These are phyloP conservation scores for Liparis tanakae DNA, from an alignment of 2,797 vertebrate species.

Conservation along the genomic window DNA sequence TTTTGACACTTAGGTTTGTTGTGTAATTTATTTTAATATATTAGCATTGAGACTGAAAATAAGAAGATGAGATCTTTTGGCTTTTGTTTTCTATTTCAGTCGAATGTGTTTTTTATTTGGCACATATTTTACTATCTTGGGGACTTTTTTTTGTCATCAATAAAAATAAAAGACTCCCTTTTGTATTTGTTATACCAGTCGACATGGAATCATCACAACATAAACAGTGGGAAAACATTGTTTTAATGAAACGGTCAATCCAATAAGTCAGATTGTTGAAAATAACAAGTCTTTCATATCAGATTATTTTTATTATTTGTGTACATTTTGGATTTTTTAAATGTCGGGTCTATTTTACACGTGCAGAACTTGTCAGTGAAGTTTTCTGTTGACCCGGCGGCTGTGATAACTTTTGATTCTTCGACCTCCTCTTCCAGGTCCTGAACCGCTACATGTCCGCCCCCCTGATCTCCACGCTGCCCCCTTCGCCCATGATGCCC, in stretches of 20 bases:
- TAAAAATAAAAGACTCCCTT: background rate
- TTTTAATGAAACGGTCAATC: background rate
- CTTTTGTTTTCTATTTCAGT: slow-evolving; percentile 21
- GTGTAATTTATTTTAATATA: slow-evolving; percentile 1
- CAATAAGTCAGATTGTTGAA: background rate
- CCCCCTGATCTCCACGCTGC: slow-evolving; percentile 92
- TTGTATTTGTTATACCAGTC: background rate
- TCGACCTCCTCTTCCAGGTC: slow-evolving; percentile 80
- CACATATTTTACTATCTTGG: background rate
- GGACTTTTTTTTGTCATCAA: no score
- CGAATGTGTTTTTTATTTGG: background rate
- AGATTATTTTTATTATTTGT: background rate
- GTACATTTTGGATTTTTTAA: background rate
- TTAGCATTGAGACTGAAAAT: background rate
- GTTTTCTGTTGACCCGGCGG: background rate
- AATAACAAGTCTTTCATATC: background rate
- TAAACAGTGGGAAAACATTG: slow-evolving; percentile 17
- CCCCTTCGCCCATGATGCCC: slow-evolving; percentile 88
- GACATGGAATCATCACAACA: background rate
- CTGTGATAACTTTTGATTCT: background rate
- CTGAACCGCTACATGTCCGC: slow-evolving; percentile 94
- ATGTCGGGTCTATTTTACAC: background rate
- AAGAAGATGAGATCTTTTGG: slow-evolving; percentile 16
- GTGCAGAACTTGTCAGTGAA: background rate
- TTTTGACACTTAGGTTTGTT: background rate